A percentile compares a stretch with the other conserved stretches of the same genome.
Conservation (phyloP, 2,888 invertebrate genomes). For the Gibbula magus region DNA sequence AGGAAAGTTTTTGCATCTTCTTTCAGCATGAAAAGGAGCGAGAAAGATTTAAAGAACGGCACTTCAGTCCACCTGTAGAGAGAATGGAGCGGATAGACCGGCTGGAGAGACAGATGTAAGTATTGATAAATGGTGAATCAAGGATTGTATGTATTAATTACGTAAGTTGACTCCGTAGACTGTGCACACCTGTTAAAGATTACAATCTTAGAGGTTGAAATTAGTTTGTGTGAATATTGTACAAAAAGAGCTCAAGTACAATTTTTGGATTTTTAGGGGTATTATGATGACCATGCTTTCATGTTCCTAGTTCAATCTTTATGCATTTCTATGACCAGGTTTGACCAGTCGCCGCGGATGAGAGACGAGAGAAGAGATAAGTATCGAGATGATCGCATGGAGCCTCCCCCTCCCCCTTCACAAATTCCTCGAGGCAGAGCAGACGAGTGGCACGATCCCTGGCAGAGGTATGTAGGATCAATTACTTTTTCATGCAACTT, state of each 20-base stretch:
- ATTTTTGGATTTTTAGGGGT: too few relatives aligned
- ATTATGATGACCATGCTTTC: too few relatives aligned
- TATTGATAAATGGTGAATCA: background rate
- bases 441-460: conserved; percentile 97
- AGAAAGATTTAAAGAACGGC: conserved; percentile 30
- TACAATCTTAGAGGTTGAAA: too few relatives aligned
- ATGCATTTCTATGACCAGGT: conserved; percentile 23
- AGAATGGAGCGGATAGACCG: conserved; percentile 44
- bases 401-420: conserved; percentile 10
- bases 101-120: conserved; percentile 32
- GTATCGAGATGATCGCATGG: conserved; percentile 29
- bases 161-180: too few relatives aligned
- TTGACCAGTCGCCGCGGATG: conserved; percentile 36
- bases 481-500: background rate
- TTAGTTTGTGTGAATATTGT: too few relatives aligned
- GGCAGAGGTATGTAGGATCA: conserved; percentile 77
- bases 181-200: too few relatives aligned
- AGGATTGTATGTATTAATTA: too few relatives aligned
- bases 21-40: conserved; percentile 22
- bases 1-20: too few relatives aligned
- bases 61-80: conserved; percentile 34
- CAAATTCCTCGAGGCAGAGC: conserved; percentile 40
- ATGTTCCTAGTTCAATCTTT: too few relatives aligned
- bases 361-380: conserved; percentile 40
- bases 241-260: too few relatives aligned